Base-by-base conservation (phyloP, 2,888 invertebrate species). In the Netelia virgata region DNA sequence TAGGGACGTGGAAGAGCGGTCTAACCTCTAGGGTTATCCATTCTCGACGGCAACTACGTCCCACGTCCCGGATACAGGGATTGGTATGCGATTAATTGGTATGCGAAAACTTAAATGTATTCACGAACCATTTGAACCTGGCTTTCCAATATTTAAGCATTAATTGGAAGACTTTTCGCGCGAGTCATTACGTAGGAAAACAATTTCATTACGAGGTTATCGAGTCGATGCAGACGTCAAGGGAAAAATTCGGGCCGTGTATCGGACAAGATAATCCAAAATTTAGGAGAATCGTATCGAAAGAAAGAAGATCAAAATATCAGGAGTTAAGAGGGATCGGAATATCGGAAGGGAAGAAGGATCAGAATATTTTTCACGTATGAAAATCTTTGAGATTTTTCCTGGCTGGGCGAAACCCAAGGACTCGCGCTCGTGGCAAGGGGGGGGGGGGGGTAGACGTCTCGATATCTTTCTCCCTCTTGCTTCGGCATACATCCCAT, bases 301-400 rank as follows among this genome's bases (percentile, higher is more conserved):
- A 18, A 66, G 8, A 10, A 18, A 43, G 36, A 50, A 50, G 53
- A 43, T 36, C 28, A 53, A 18, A 61, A 55, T 66, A n/a, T 36
- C 1, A 10, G 36, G 6, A 8, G 36, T 36, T 36, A 18, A 43
- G 36, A 50, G 41, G 28, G 53, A 43, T 36, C 28, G 50, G 28
- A 61, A 55, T 66, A n/a, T 36, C 64, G 10, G 14, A 73, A 47
- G 47, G 8, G 3, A 18, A 43, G 36, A 50, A 50, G 28, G 53
- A 43, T 36, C 28, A 53, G 28, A 61, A 55, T 66, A n/a, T 36
- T 14, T 59, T 9, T 57, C 55, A 18, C 16, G 23, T 69, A 55
- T 47, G 63, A 63, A 68, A 43, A 69, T 75, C 63, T 70, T 47
- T 41, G 28, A 66, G 43, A 77, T 55, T 57, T 69, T 68, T 11